Conservation (phyloP, 2,888 invertebrate genomes). For the Chironomus tentans region DNA sequence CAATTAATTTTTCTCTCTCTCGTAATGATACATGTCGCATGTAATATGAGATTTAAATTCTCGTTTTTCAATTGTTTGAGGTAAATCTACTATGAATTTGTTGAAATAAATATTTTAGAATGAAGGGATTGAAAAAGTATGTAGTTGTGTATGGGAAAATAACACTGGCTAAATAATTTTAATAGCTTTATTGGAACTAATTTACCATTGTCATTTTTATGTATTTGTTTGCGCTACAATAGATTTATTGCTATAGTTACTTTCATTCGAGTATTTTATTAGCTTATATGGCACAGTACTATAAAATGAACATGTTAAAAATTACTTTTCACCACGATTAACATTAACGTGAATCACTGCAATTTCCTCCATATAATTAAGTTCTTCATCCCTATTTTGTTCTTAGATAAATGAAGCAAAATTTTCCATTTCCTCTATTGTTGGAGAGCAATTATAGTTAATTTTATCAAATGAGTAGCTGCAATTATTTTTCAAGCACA, state of each 20-base stretch:
- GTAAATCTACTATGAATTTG: background rate
- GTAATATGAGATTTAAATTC: conserved; percentile 14
- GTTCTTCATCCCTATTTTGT: no score
- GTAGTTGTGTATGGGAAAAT: no score
- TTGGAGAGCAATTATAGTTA: background rate
- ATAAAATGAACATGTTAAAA: background rate
- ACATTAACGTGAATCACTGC: background rate
- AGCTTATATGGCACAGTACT: no score
- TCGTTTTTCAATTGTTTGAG: conserved; percentile 8
- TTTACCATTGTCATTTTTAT: background rate
- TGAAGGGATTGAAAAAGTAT: no score
- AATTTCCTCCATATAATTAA: background rate
- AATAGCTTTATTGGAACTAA: background rate
- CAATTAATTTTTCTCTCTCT: background rate
- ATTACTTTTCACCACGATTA: background rate
- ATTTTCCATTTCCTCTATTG: background rate
- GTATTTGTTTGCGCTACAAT: background rate
- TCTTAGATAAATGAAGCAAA: background rate
- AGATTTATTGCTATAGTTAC: background rate
- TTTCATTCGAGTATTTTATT: no score
- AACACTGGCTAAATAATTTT: background rate
- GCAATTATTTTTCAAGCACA: background rate
- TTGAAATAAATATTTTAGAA: background rate
- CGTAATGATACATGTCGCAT: background rate
- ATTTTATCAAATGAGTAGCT: background rate